Evolutionary conservation across 2,888 invertebrate genomes (phyloP).

Genomic region (Euplagia quadripunctaria): DNA sequence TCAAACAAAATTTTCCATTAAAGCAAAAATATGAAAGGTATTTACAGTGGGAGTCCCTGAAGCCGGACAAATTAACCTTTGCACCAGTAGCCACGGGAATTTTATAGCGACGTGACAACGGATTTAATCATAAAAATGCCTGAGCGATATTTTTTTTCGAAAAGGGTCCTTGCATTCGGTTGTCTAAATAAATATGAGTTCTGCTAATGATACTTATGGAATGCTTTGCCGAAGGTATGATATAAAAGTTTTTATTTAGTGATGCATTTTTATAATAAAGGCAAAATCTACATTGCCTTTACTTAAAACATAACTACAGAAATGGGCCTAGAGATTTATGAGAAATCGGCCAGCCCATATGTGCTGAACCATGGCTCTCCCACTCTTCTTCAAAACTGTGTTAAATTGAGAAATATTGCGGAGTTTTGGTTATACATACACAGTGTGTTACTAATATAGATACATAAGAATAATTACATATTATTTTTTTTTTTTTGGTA

Average conservation of each 20-base stretch:
- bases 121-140: slow-evolving; percentile 46
- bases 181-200: slow-evolving; percentile 2
- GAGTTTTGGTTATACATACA: too few relatives aligned
- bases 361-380: too few relatives aligned
- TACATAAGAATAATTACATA: too few relatives aligned
- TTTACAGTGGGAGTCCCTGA: slow-evolving; percentile 48
- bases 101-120: slow-evolving; percentile 31
- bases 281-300: too few relatives aligned
- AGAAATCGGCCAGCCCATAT: too few relatives aligned
- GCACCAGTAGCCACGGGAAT: slow-evolving; percentile 46
- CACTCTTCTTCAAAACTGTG: too few relatives aligned
- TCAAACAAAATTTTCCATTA: slow-evolving; percentile 49
- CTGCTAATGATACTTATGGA: neutral
- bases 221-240: neutral
- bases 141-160: slow-evolving; percentile 10
- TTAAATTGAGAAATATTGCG: too few relatives aligned
- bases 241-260: neutral
- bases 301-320: neutral
- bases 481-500: too few relatives aligned
- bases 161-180: neutral
- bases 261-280: too few relatives aligned
- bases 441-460: too few relatives aligned
- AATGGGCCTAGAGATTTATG: too few relatives aligned
- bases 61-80: slow-evolving; percentile 58
- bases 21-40: slow-evolving; percentile 61